Conservation (phyloP, 2,888 invertebrate species). For the Acanthoscelides obtectus region DNA sequence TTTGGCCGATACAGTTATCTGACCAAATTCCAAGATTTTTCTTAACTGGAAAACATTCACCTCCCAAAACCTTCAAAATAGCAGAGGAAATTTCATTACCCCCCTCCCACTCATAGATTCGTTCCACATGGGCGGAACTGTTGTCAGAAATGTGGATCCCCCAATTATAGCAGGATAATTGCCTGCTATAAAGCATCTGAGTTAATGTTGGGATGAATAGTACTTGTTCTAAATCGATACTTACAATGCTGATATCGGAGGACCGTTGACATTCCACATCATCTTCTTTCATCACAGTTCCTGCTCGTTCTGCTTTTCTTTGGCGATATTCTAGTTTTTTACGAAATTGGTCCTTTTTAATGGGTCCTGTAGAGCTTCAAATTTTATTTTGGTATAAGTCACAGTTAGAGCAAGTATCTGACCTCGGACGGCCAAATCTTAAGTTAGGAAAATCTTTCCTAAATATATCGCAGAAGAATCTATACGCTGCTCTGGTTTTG, state of each 20-base stretch:
- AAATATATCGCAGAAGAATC: conserved; percentile 7
- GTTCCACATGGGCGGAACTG: conserved; percentile 14
- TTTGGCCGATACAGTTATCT: conserved; percentile 15
- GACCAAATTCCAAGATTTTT: conserved; percentile 11
- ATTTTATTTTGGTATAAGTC: conserved; percentile 9
- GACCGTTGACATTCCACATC: conserved; percentile 6
- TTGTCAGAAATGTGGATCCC: conserved; percentile 10
- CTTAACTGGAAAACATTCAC: conserved; percentile 2
- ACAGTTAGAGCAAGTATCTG: conserved; percentile 9
- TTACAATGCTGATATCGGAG: conserved; percentile 3
- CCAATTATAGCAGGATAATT: conserved; percentile 11
- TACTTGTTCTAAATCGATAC: conserved; percentile 13
- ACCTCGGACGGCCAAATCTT: conserved; percentile 2
- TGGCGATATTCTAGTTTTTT: conserved; percentile 6
- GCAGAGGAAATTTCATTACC: conserved; percentile 24
- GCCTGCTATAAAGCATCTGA: conserved; percentile 14
- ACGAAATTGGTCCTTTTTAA: neutral
- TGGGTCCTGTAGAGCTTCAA: neutral
- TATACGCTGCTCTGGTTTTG: conserved; percentile 3
- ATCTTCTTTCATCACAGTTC: conserved; percentile 11
- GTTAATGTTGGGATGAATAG: conserved; percentile 14
- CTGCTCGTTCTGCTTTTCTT: conserved; percentile 9
- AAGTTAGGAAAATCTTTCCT: conserved; percentile 10
- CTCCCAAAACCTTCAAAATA: conserved; percentile 15
- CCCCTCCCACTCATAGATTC: conserved; percentile 21